Evolutionary conservation across 1,140 invertebrate genomes (phyloP).

Genomic region (Aphelinus atriplicis): DNA sequence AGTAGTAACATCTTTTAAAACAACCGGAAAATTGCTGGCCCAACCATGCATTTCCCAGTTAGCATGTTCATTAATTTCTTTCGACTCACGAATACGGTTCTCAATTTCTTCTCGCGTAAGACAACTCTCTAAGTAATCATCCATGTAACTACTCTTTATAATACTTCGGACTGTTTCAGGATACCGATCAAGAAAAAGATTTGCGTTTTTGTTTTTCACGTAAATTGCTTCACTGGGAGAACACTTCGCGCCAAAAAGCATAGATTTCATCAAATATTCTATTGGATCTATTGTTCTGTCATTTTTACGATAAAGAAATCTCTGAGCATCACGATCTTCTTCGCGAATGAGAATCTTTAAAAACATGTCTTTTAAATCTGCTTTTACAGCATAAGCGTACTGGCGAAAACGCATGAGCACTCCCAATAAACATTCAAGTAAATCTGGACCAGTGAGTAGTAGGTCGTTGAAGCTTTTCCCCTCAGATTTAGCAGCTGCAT

Average conservation of each 20-base stretch:
- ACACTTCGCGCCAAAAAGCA: neutral
- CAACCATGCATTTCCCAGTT: neutral
- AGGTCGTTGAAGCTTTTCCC: neutral
- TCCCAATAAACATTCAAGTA: neutral
- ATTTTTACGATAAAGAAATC: neutral
- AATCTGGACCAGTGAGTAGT: neutral
- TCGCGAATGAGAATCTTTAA: neutral
- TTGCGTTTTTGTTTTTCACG: constrained; percentile 8
- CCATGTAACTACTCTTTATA: constrained; percentile 2
- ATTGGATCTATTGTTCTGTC: neutral
- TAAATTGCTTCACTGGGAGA: neutral
- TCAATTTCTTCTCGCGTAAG: neutral
- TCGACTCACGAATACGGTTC: neutral
- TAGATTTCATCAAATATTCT: neutral
- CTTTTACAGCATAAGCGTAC: neutral
- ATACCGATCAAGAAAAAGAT: neutral
- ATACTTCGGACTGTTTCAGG: neutral
- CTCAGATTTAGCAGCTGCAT: neutral
- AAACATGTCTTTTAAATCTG: neutral
- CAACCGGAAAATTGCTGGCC: neutral
- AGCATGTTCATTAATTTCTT: neutral
- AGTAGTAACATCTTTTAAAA: neutral
- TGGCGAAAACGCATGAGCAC: constrained; percentile 8
- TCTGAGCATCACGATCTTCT: neutral
- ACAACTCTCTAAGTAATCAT: constrained; percentile 10